These are phyloP conservation scores for Heliconius sara DNA, from an alignment of 2,888 invertebrate genomes.

Conservation along the genomic window DNA sequence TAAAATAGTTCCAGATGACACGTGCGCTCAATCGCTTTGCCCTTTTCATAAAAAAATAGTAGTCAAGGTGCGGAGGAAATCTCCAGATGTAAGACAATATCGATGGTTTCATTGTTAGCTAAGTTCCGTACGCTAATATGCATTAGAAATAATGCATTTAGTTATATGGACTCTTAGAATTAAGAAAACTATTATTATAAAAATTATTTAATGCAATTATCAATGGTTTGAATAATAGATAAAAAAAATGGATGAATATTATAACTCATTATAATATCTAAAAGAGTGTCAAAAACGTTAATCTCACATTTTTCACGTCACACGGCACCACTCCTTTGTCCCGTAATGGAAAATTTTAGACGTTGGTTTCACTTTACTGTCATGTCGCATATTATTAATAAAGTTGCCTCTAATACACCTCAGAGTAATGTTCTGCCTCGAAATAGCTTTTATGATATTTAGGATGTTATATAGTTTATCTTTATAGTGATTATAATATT, in stretches of 20 bases:
- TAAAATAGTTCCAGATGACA: too few relatives aligned
- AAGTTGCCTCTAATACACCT: slow-evolving; percentile 14
- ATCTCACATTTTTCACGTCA: not conserved
- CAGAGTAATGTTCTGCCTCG: not conserved
- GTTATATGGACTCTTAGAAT: not conserved
- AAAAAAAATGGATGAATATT: not conserved
- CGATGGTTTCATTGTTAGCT: too few relatives aligned
- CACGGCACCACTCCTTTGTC: slow-evolving; percentile 12
- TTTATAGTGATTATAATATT: not conserved
- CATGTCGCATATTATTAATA: slow-evolving; percentile 9
- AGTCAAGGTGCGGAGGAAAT: too few relatives aligned
- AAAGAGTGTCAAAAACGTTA: slow-evolving; percentile 5
- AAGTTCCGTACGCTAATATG: too few relatives aligned
- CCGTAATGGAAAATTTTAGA: slow-evolving; percentile 16
- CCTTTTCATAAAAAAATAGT: too few relatives aligned
- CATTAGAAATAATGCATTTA: too few relatives aligned
- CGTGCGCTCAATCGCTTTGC: too few relatives aligned
- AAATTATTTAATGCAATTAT: too few relatives aligned
- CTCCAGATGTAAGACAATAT: too few relatives aligned
- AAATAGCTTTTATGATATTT: slow-evolving; percentile 14
- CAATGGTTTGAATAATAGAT: not conserved
- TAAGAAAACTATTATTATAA: not conserved
- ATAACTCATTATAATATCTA: not conserved
- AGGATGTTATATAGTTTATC: not conserved
- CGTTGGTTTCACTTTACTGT: slow-evolving; percentile 12